Conservation (phyloP, 2,797 vertebrate species). For the Eleutherodactylus coqui region DNA sequence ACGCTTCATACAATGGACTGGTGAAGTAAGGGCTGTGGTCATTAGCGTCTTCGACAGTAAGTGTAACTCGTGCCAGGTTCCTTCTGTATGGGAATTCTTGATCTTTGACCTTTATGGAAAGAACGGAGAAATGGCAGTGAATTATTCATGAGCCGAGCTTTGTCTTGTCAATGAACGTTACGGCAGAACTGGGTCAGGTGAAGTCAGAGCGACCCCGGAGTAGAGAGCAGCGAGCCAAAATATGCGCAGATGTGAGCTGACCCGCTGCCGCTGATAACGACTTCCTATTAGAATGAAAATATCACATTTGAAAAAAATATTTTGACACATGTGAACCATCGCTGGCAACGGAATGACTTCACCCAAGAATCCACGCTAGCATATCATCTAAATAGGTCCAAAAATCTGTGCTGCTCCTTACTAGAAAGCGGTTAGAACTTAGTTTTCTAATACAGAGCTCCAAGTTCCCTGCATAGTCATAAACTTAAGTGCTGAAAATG, state of each 20-base stretch:
- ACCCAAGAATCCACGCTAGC: not conserved
- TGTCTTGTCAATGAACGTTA: not conserved
- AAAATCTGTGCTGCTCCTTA: not conserved
- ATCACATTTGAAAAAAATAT: not conserved
- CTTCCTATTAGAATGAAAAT: not conserved
- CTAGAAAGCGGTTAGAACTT: too few species aligned
- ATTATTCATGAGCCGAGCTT: not conserved
- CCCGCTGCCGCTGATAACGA: not conserved
- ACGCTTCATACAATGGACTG: slow-evolving; percentile 89
- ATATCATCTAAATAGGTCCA: not conserved
- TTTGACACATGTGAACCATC: not conserved
- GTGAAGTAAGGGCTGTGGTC: slow-evolving; percentile 95
- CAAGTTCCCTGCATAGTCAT: not conserved
- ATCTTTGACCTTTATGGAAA: slow-evolving; percentile 89
- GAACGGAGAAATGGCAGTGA: slow-evolving; percentile 39
- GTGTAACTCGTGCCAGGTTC: slow-evolving; percentile 88
- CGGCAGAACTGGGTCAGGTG: not conserved
- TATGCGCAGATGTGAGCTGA: slow-evolving; percentile 3
- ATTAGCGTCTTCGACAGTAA: slow-evolving; percentile 94
- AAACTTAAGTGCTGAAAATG: not conserved
- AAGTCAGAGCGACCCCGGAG: not conserved
- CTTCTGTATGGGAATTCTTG: slow-evolving; percentile 96
- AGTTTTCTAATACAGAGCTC: not conserved
- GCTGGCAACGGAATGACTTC: not conserved
- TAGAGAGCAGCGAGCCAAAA: not conserved